Evolutionary conservation across 2,888 invertebrate species (phyloP).

Genomic region (Drosophila parthenogenetica): DNA sequence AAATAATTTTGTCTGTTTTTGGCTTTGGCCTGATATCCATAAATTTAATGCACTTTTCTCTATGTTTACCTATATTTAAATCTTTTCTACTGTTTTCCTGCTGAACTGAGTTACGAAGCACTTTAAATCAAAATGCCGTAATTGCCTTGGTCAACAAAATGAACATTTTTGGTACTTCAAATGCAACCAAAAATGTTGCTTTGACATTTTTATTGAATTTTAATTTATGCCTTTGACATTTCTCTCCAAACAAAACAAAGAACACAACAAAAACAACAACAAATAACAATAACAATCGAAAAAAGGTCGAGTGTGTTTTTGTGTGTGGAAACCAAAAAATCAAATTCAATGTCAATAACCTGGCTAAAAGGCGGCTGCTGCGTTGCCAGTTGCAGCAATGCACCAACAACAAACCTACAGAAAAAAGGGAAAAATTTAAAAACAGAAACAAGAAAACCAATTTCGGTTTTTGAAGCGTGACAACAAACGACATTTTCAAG

Average conservation of each 20-base stretch:
- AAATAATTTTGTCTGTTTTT: background rate
- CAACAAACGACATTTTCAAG: conserved; percentile 67
- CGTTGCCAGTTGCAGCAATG: conserved; percentile 19
- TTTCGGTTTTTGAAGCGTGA: conserved; percentile 74
- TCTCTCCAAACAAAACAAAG: conserved; percentile 18
- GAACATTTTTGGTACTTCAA: conserved; percentile 14
- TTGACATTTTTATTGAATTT: conserved; percentile 79
- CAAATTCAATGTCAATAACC: conserved; percentile 70
- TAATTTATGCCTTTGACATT: conserved; percentile 71
- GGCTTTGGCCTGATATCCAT: conserved; percentile 17
- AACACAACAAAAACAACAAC: conserved; percentile 10
- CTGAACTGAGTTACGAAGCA: background rate
- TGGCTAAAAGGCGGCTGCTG: conserved; percentile 47
- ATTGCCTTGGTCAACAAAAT: conserved; percentile 40
- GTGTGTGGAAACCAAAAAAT: conserved; percentile 35
- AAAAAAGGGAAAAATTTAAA: conserved; percentile 3
- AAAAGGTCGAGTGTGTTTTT: conserved; percentile 22
- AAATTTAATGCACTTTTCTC: conserved; percentile 10
- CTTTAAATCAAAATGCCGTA: conserved; percentile 54
- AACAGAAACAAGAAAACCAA: conserved; percentile 58
- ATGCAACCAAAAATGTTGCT: conserved; percentile 50
- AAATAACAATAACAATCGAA: conserved; percentile 15
- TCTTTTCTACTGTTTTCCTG: too few relatives aligned
- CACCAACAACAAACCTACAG: conserved; percentile 31
- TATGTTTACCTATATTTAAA: background rate